Base-by-base conservation (phyloP, 2,797 vertebrate genomes). In the Peromyscus melanophrys region DNA sequence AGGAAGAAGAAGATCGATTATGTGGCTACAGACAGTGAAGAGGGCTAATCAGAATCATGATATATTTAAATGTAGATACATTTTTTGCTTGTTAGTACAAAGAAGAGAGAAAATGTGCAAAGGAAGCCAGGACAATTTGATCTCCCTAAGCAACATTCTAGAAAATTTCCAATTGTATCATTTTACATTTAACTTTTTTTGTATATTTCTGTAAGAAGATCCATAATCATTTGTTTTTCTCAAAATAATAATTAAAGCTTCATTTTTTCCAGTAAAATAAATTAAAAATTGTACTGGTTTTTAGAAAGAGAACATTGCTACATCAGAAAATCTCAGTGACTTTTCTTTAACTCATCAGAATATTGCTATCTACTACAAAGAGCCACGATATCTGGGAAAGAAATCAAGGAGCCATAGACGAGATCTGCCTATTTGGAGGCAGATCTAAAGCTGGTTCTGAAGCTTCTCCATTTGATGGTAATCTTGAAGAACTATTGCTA, bases 181-280 rank as follows among this genome's bases (percentile, higher is more conserved):
- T 71, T 96, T 96, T 84, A 43, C 81, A 89, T 81, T n/a, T 59
- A 84, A n/a, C 71, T 57, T 52, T 52, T 49, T 80, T 86, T 71
- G 2, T 63, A 13, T 59, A 16, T 52, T 76, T 88, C 27, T 61
- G 29, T 16, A 84, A 40, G 73, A 25, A 37, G 40, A 84, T 23
- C 4, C 12, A 11, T 52, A 52, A 52, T 52, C 12, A 86, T 81
- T 46, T 88, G 10, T 71, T 71, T 57, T 29, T 93, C 61, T 95
- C 9, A 77, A 82, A 91, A 80, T 52, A 7, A 57, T 90, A 19
- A 11, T 75, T 13, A 90, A 61, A 40, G 83, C 92, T 59, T 52
- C 7, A 52, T 43, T 87, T 91, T 57, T 40, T 40, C 55, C 43
- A 52, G 7, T 86, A 25, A 57, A 25, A 57, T 81, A 81, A 81